Base-by-base conservation (phyloP, 1,140 invertebrate genomes). In the Epicauta chinensis region DNA sequence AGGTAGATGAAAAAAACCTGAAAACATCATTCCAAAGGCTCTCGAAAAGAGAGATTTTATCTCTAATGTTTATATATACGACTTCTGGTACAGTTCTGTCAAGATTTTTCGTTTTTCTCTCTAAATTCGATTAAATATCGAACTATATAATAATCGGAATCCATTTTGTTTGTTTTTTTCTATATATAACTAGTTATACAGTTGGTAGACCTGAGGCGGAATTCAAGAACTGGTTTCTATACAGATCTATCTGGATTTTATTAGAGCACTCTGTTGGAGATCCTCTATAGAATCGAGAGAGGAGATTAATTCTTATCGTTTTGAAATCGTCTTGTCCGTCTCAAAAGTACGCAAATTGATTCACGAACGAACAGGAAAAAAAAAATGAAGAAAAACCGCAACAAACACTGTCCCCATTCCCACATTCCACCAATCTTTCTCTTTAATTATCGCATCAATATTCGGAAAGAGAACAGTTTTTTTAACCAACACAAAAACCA, bases 251-350 rank as follows among this genome's bases (percentile, higher is more conserved):
- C 48, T 51, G 34, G 48, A 51, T 35, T 38, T 51, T 51, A 51
- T 38, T 51, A 51, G 48, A 51, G 48, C 48, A 51, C 48, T 51
- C 38, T 12, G 48, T 38, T 23, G 48, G 48, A 51, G 29, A 51
- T 36, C 23, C n/a, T n/a, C n/a, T n/a, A n/a, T n/a, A n/a, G n/a
- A n/a, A n/a, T n/a, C n/a, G n/a, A n/a, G n/a, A n/a, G n/a, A n/a
- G n/a, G n/a, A n/a, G n/a, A n/a, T n/a, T n/a, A n/a, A n/a, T n/a
- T n/a, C n/a, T n/a, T n/a, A n/a, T n/a, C n/a, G n/a, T n/a, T n/a
- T n/a, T n/a, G n/a, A n/a, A n/a, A n/a, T n/a, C n/a, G n/a, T n/a
- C n/a, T n/a, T n/a, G n/a, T n/a, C n/a, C n/a, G n/a, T n/a, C n/a
- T n/a, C n/a, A n/a, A n/a, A n/a, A n/a, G n/a, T n/a, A n/a, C n/a